Percentiles rank a stretch among this genome's conserved stretches.
These are phyloP conservation scores for Neodiprion lecontei DNA, from an alignment of 1,140 invertebrate genomes.

Conservation along the genomic window DNA sequence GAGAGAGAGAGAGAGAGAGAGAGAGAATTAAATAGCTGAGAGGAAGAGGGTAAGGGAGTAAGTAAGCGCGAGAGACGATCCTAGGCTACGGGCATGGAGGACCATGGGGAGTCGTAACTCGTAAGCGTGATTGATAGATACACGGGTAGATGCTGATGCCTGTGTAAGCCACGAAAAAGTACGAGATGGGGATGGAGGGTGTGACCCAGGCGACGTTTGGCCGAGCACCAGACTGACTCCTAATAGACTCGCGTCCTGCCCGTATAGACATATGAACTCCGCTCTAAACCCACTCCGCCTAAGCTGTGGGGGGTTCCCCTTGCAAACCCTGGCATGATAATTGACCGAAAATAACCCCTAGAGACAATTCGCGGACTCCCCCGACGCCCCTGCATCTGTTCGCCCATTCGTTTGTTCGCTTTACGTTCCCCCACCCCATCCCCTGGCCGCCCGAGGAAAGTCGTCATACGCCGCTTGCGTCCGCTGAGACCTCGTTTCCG, in stretches of 20 bases:
- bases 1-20: neutral
- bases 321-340: neutral
- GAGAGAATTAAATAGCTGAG: slow-evolving; percentile 1
- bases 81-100: neutral
- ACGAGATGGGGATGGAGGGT: slow-evolving; percentile 1
- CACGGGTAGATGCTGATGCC: slow-evolving; percentile 4
- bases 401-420: neutral
- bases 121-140: slow-evolving; percentile 7
- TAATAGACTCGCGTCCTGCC: neutral
- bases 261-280: neutral
- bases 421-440: neutral
- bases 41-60: slow-evolving; percentile 22
- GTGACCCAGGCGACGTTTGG: neutral
- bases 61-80: slow-evolving; percentile 6
- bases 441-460: too few relatives aligned
- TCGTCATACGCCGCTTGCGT: neutral
- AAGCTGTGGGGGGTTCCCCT: neutral
- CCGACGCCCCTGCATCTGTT: slow-evolving; percentile 2
- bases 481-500: neutral
- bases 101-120: slow-evolving; percentile 6
- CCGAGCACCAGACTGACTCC: neutral
- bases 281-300: slow-evolving; percentile 6
- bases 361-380: slow-evolving; percentile 4
- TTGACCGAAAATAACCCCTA: slow-evolving; percentile 5
- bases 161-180: slow-evolving; percentile 7